These are phyloP conservation scores for Catocala fraxini DNA, from an alignment of 2,888 invertebrate species.

Conservation along the genomic window DNA sequence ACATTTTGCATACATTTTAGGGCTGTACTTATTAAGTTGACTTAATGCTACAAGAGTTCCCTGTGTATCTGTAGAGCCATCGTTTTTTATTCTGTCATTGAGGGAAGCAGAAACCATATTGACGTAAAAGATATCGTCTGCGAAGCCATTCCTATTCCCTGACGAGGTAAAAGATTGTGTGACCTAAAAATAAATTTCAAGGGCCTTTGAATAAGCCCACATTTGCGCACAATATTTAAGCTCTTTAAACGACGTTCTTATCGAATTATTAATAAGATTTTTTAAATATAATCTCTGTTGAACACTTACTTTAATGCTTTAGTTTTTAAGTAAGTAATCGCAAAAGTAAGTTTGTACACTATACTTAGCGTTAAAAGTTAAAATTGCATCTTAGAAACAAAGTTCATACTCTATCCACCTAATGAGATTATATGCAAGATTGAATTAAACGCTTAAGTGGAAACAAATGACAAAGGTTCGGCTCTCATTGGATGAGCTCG, in stretches of 20 bases:
- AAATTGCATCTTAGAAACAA: constrained; percentile 6
- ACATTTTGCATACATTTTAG: background rate
- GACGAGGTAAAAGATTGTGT: background rate
- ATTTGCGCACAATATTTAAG: no score
- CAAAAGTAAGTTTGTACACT: background rate
- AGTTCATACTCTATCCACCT: constrained; percentile 10
- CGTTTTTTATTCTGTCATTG: background rate
- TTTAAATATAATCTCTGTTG: background rate
- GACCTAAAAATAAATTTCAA: background rate
- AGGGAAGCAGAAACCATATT: constrained; percentile 1
- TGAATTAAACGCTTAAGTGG: constrained; percentile 36
- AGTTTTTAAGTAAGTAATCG: constrained; percentile 1
- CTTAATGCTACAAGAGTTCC: constrained; percentile 1
- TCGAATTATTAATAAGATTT: no score
- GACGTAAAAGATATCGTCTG: background rate
- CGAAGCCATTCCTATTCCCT: constrained; percentile 42
- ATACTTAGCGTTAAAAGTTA: constrained; percentile 7
- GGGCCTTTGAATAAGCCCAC: no score
- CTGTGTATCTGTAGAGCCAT: background rate
- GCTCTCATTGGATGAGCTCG: constrained; percentile 28
- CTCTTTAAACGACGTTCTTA: constrained; percentile 10
- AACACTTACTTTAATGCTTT: background rate
- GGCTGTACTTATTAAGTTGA: background rate
- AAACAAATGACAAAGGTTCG: constrained; percentile 32
- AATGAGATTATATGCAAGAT: constrained; percentile 15